These are phyloP conservation scores for Ormyrus nitidulus DNA, from an alignment of 2,888 invertebrate genomes.

Conservation along the genomic window DNA sequence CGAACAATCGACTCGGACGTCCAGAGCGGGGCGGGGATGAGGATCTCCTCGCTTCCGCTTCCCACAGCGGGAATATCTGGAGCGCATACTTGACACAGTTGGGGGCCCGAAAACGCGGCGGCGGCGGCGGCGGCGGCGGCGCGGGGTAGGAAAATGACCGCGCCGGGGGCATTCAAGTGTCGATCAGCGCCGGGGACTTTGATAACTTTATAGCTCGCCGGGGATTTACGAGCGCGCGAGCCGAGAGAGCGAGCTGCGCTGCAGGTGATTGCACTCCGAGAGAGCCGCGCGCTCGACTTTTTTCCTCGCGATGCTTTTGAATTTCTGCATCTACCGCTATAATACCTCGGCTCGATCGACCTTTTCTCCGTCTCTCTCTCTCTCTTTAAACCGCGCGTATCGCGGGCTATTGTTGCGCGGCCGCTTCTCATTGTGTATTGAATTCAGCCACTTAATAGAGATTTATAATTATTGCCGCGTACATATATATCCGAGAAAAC, in stretches of 20 bases:
- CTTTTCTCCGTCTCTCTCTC: not conserved
- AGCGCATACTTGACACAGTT: slow-evolving; percentile 45
- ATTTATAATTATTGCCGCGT: slow-evolving; percentile 30
- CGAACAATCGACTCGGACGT: slow-evolving; percentile 30
- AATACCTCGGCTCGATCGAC: not conserved
- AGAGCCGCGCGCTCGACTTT: not conserved
- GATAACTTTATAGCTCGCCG: slow-evolving; percentile 43
- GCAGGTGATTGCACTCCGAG: slow-evolving; percentile 30
- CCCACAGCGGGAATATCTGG: slow-evolving; percentile 24
- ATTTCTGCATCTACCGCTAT: too few relatives aligned
- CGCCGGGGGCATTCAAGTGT: slow-evolving; percentile 37
- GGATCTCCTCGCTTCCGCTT: slow-evolving; percentile 26
- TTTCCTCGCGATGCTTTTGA: not conserved
- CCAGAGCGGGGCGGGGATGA: too few relatives aligned
- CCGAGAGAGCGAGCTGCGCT: not conserved
- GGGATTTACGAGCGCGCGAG: slow-evolving; percentile 28
- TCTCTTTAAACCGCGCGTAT: not conserved
- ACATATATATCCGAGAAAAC: too few relatives aligned
- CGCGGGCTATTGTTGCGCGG: slow-evolving; percentile 13
- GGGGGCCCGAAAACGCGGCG: not conserved
- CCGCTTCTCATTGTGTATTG: slow-evolving; percentile 12
- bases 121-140: not conserved
- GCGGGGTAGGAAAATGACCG: not conserved
- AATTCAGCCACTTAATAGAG: slow-evolving; percentile 26
- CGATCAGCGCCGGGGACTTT: slow-evolving; percentile 36